Evolutionary conservation across 2,797 vertebrate species (phyloP).

Genomic region (Pristis pectinata): DNA sequence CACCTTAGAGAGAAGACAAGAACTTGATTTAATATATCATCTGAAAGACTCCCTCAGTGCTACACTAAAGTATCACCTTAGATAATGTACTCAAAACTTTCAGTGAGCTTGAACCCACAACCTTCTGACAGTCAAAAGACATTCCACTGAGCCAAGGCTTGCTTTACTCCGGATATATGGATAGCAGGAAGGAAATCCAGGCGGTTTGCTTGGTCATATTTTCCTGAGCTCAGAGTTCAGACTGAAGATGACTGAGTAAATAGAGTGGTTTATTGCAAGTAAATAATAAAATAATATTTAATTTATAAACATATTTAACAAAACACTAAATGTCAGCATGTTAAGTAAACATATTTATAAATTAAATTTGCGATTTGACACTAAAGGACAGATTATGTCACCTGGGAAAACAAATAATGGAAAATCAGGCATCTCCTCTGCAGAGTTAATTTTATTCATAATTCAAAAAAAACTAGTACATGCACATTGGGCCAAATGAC

Average conservation of each 20-base stretch:
- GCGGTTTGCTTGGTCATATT: not conserved
- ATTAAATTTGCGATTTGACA: not conserved
- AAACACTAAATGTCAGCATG: too few species aligned
- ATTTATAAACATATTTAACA: too few species aligned
- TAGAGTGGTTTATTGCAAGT: not conserved
- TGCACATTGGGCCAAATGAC: not conserved
- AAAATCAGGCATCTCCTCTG: not conserved
- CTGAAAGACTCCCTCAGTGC: not conserved
- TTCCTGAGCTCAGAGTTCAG: not conserved
- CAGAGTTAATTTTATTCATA: not conserved
- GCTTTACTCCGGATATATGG: not conserved
- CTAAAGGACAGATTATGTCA: too few species aligned
- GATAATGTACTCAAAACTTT: too few species aligned
- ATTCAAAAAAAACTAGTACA: not conserved
- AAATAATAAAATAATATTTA: constrained; percentile 1
- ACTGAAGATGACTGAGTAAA: not conserved
- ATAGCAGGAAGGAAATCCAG: not conserved
- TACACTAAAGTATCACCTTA: not conserved
- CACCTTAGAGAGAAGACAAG: not conserved
- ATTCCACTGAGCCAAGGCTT: not conserved
- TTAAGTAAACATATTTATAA: too few species aligned
- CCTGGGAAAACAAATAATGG: not conserved
- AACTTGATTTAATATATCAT: not conserved
- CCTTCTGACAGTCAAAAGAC: not conserved
- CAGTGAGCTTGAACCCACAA: not conserved